Evolutionary conservation across 2,888 invertebrate species (phyloP).

Genomic region (Ptilodon capucinus): DNA sequence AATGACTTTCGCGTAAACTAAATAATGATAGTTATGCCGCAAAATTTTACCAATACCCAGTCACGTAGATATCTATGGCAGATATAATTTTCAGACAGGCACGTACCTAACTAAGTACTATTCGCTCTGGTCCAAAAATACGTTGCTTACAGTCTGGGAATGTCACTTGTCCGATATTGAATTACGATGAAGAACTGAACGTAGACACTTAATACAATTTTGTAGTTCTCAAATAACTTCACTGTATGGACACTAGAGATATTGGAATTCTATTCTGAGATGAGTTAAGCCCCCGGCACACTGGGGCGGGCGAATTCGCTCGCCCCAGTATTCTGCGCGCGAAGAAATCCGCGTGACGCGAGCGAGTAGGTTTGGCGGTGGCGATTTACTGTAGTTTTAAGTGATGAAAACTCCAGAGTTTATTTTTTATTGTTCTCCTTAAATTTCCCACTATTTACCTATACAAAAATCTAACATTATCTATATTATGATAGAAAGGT

Average conservation of each 20-base stretch:
- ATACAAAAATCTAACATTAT: too few relatives aligned
- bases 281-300: too few relatives aligned
- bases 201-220: slow-evolving; percentile 11
- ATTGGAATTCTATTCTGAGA: neutral
- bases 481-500: too few relatives aligned
- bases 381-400: too few relatives aligned
- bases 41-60: slow-evolving; percentile 6
- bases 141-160: slow-evolving; percentile 25
- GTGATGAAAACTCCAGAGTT: too few relatives aligned
- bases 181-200: slow-evolving; percentile 17
- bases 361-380: too few relatives aligned
- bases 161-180: slow-evolving; percentile 24
- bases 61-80: slow-evolving; percentile 15
- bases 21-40: neutral
- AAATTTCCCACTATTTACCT: too few relatives aligned
- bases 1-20: neutral
- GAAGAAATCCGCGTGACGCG: too few relatives aligned
- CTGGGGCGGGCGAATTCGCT: too few relatives aligned
- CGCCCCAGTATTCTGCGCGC: too few relatives aligned
- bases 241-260: neutral
- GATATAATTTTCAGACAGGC: slow-evolving; percentile 21
- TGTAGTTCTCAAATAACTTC: slow-evolving; percentile 20
- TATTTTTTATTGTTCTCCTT: too few relatives aligned
- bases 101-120: too few relatives aligned
- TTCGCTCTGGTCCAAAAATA: slow-evolving; percentile 21